Conservation (phyloP, 2,888 invertebrate species). For the Caenorhabditis auriculariae region DNA sequence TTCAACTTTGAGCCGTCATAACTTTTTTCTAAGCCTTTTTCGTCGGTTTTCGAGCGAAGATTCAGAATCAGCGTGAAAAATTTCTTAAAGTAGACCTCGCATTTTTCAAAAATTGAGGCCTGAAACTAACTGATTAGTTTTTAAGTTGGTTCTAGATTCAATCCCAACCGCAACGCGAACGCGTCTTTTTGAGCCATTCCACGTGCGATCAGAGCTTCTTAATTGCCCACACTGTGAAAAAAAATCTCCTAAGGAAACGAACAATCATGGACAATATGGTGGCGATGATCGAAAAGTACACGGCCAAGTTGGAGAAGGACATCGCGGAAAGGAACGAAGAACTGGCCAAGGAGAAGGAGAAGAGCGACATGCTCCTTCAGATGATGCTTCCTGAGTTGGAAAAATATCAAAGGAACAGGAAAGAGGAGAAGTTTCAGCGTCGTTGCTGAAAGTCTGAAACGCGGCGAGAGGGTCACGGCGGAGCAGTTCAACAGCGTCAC, state of each 20-base stretch:
- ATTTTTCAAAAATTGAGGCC: too few species aligned
- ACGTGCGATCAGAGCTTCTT: too few species aligned
- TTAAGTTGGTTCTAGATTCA: too few species aligned
- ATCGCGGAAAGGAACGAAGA: conserved; percentile 70
- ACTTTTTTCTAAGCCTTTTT: too few species aligned
- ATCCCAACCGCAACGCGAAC: neutral
- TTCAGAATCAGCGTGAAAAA: too few species aligned
- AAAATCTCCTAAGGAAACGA: conserved; percentile 22
- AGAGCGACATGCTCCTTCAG: conserved; percentile 75
- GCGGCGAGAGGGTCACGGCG: conserved; percentile 31
- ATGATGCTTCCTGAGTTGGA: conserved; percentile 44
- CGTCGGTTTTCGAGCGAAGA: too few species aligned
- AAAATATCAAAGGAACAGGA: neutral
- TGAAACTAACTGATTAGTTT: too few species aligned
- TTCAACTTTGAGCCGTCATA: too few species aligned
- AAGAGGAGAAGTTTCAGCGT: conserved; percentile 16
- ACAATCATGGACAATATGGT: conserved; percentile 98
- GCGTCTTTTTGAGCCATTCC: too few species aligned
- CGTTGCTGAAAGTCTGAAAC: conserved; percentile 37
- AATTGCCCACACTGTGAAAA: too few species aligned
- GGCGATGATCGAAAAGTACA: conserved; percentile 95
- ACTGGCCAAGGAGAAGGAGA: conserved; percentile 90
- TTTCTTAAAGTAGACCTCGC: too few species aligned
- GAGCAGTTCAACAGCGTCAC: conserved; percentile 36
- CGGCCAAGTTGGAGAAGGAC: conserved; percentile 75